Conservation (phyloP, 2,797 vertebrate species). For the Gymnothorax reevesii region DNA sequence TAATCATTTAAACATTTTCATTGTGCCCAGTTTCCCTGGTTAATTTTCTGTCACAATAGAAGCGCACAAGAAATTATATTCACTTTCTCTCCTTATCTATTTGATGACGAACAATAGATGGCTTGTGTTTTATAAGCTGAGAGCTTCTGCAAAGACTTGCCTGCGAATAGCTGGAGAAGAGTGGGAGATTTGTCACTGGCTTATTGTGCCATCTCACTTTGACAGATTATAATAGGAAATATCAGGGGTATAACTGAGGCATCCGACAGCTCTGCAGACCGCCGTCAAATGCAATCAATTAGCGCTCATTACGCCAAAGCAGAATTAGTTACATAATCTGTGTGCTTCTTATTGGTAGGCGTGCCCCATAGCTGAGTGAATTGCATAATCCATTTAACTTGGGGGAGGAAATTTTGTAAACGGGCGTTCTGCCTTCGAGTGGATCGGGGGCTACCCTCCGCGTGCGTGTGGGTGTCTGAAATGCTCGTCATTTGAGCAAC, state of each 20-base stretch:
- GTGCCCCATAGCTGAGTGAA: background rate
- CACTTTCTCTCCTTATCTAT: conserved; percentile 13
- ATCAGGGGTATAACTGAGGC: background rate
- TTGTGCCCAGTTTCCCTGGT: conserved; percentile 24
- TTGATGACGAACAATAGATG: background rate
- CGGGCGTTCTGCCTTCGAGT: background rate
- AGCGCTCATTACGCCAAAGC: background rate
- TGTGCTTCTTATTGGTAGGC: background rate
- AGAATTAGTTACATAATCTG: background rate
- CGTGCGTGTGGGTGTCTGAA: background rate
- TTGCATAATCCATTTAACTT: background rate
- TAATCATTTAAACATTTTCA: conserved; percentile 44
- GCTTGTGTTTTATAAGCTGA: background rate
- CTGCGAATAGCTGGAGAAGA: background rate
- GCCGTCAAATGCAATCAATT: conserved; percentile 20
- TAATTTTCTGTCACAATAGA: conserved; percentile 40
- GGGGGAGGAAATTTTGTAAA: background rate
- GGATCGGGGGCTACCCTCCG: background rate
- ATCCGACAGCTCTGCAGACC: background rate
- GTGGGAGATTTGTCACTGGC: conserved; percentile 2
- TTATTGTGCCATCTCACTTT: background rate
- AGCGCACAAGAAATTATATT: conserved; percentile 18
- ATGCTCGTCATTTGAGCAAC: background rate
- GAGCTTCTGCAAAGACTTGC: background rate
- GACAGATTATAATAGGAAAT: conserved; percentile 15